phyloP scores from a whole-genome alignment of 2,888 invertebrate genomes.

The Peribatodes rhomboidaria region DNA sequence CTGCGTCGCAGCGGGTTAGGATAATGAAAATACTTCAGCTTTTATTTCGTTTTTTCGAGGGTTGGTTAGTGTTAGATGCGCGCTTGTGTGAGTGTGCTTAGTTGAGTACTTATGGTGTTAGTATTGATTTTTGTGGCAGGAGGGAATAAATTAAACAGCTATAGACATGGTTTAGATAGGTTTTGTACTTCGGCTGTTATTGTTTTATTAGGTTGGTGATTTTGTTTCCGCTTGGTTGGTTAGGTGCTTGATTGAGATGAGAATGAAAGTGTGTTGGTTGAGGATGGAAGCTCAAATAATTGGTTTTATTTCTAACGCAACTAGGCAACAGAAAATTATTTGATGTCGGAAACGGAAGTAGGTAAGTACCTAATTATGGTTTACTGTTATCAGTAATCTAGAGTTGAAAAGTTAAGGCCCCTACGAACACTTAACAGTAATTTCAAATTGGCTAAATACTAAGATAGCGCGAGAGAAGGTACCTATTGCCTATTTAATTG shows the following conservation, averaged over 20 bases:
- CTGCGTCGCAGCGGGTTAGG: conserved; percentile 81
- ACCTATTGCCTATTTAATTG: too few relatives aligned
- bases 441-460: too few relatives aligned
- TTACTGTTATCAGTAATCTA: too few relatives aligned
- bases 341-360: too few relatives aligned
- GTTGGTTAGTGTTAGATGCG: conserved; percentile 46
- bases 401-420: too few relatives aligned
- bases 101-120: conserved; percentile 40
- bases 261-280: background rate
- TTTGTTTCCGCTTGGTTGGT: too few relatives aligned
- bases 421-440: too few relatives aligned
- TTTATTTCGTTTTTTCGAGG: conserved; percentile 63
- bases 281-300: background rate
- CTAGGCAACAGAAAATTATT: too few relatives aligned
- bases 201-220: background rate
- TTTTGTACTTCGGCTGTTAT: conserved; percentile 3
- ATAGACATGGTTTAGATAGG: conserved; percentile 9
- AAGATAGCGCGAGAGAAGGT: too few relatives aligned
- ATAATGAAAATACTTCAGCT: conserved; percentile 83
- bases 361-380: too few relatives aligned
- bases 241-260: background rate
- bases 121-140: conserved; percentile 34
- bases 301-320: background rate
- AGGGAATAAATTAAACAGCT: conserved; percentile 33
- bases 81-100: conserved; percentile 43